A percentile compares a stretch with the other conserved stretches of the same genome.
phyloP scores from a whole-genome alignment of 1,140 invertebrate genomes.

The Orchestia grillus region DNA sequence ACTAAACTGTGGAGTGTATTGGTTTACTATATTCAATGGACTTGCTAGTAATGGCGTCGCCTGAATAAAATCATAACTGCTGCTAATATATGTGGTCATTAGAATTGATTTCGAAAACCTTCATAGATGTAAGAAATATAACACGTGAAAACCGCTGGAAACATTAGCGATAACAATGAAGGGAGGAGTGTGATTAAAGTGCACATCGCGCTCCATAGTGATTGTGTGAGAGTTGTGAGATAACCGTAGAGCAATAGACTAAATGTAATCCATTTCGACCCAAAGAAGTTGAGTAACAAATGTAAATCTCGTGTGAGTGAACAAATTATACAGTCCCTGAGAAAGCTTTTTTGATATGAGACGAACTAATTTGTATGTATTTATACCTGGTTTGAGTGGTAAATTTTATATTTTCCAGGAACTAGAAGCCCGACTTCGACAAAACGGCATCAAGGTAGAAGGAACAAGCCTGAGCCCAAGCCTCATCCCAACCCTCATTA shows the following conservation, averaged over 20 bases:
- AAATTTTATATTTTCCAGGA: constrained; percentile 56
- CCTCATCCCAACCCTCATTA: constrained; percentile 62
- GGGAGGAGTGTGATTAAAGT: too few relatives aligned
- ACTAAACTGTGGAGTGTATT: neutral
- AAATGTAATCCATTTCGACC: too few relatives aligned
- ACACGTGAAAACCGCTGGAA: neutral
- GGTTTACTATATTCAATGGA: neutral
- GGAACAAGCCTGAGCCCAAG: constrained; percentile 64
- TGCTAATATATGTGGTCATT: neutral
- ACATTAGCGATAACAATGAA: too few relatives aligned
- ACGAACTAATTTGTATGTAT: neutral
- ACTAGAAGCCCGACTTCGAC: constrained; percentile 61
- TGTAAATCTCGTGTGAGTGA: too few relatives aligned
- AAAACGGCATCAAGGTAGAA: constrained; percentile 66
- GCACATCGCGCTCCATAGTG: too few relatives aligned
- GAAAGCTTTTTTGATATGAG: neutral
- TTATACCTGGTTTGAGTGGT: neutral
- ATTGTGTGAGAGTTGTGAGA: too few relatives aligned
- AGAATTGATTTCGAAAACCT: neutral
- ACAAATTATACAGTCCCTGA: too few relatives aligned
- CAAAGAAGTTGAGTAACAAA: too few relatives aligned
- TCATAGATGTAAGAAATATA: neutral
- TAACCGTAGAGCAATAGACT: too few relatives aligned
- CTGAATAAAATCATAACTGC: neutral
- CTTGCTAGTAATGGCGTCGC: neutral